These are phyloP conservation scores for Alauda arvensis DNA, from an alignment of 2,797 vertebrate genomes.

Conservation along the genomic window DNA sequence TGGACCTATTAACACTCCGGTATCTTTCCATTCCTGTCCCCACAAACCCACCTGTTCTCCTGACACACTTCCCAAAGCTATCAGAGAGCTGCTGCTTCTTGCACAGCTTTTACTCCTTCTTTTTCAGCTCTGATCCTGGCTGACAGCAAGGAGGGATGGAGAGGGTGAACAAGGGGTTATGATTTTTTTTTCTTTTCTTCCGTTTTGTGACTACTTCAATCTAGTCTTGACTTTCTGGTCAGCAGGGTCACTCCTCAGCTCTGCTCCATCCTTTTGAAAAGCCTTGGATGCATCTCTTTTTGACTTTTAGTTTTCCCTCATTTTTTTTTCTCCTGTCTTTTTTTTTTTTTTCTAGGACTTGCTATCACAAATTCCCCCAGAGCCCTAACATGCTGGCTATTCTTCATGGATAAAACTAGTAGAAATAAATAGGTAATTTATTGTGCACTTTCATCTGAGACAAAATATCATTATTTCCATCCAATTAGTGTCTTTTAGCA, in stretches of 20 bases:
- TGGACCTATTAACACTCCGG: accelerated
- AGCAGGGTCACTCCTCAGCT: background rate
- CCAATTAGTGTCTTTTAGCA: constrained; percentile 18
- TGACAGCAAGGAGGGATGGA: background rate
- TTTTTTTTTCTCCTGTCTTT: background rate
- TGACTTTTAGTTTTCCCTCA: background rate
- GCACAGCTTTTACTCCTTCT: background rate
- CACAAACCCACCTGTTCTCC: background rate
- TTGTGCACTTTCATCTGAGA: background rate
- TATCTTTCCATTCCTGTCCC: background rate
- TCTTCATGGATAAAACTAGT: background rate
- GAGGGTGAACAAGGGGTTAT: background rate
- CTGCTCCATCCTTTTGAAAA: background rate
- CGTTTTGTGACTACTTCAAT: background rate
- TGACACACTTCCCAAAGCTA: background rate
- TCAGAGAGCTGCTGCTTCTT: background rate
- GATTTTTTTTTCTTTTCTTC: background rate
- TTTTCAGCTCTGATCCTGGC: background rate
- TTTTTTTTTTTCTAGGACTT: background rate
- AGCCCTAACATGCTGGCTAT: background rate
- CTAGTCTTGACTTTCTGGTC: background rate
- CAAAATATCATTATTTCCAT: constrained; percentile 19
- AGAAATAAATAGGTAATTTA: constrained; percentile 10
- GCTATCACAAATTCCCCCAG: background rate
- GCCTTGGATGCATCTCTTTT: background rate